Evolutionary conservation across 2,113 vertebrate species (phyloP).

Genomic region (Gila orcuttii): DNA sequence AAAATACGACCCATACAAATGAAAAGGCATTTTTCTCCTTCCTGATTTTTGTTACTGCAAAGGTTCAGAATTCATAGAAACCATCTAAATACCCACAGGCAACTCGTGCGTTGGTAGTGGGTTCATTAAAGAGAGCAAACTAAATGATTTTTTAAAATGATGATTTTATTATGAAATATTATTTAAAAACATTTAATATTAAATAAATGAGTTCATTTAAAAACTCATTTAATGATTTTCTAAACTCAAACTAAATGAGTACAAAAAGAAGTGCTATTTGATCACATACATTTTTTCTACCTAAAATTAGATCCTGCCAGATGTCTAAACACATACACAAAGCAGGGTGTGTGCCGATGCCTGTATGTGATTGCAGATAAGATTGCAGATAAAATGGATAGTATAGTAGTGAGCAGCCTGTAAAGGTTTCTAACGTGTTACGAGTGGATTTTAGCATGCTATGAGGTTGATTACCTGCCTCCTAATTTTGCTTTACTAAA

Average conservation of each 20-base stretch:
- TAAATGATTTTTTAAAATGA: neutral
- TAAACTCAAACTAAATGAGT: too few species aligned
- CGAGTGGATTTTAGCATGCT: too few species aligned
- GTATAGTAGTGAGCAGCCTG: too few species aligned
- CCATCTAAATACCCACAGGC: neutral
- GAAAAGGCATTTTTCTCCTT: neutral
- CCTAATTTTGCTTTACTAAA: too few species aligned
- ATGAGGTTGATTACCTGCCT: too few species aligned
- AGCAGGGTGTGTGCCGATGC: neutral
- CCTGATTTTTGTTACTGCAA: neutral
- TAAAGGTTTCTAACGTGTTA: too few species aligned
- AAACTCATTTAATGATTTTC: too few species aligned
- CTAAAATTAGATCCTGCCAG: neutral
- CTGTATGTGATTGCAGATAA: neutral
- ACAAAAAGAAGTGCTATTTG: neutral
- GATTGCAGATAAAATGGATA: neutral
- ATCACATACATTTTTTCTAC: neutral
- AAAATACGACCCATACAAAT: neutral
- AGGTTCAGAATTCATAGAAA: neutral
- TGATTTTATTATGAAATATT: too few species aligned
- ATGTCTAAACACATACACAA: neutral
- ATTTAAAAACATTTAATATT: too few species aligned
- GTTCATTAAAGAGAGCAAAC: neutral
- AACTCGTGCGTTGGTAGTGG: neutral
- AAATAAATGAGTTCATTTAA: too few species aligned